Evolutionary conservation across 2,888 invertebrate species (phyloP), one percentile per base, ranked within the genome.

Genomic region (Erynnis tages): DNA sequence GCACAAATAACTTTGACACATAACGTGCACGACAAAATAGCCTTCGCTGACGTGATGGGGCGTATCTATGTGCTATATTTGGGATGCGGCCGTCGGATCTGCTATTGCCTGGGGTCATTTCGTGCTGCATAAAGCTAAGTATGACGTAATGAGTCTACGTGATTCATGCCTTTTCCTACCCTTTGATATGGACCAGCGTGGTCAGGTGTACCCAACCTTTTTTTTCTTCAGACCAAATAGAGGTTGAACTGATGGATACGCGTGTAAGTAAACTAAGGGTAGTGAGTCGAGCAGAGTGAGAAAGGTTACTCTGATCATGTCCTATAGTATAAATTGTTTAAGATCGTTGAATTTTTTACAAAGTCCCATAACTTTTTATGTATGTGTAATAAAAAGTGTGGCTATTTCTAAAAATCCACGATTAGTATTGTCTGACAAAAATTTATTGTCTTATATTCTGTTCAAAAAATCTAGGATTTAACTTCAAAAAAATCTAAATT

Each of bases 21-120:
- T 44, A 44, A 52, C 29, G 52, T 44, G 52, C 52, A 52, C 44
- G 44, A 52, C 52, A 37, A 52, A 52, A 52, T 52, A 52, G 52
- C 52, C 52, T 46, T 38, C 40, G 35, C 40, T 48, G 53, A 53
- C 73, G 70, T 69, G 72, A 73, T 57, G 62, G 67, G 76, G 76
- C 68, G 73, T 74, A 59, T 52, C 61, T 53, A 46, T 47, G 54
- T 53, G 54, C 70, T 69, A 68, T 68, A 70, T 71, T 68, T 68
- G 70, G 70, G 48, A 54, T 60, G 62, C 47, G 52, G 57, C 56
- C 61, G 57, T 53, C 57, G 55, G 57, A 57, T 56, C 54, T 61
- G 55, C 55, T 54, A 60, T 58, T 54, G 63, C 67, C 65, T 53
- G 57, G 58, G 70, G 74, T 64, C 59, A 66, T 57, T 65, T 73